These are phyloP conservation scores for Enhydra lutris DNA, from an alignment of 2,113 vertebrate genomes.

Conservation along the genomic window DNA sequence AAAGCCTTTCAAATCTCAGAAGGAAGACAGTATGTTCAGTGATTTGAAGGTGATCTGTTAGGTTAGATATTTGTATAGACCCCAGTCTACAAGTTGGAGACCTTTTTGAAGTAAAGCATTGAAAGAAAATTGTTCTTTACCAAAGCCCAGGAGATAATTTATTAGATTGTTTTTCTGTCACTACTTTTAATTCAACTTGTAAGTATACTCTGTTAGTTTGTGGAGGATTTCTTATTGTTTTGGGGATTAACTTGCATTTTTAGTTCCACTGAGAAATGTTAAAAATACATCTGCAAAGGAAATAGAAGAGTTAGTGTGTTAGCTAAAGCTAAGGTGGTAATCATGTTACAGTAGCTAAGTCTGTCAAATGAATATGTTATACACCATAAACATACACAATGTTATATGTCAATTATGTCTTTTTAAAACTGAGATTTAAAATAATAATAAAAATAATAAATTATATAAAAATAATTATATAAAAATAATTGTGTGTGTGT, in stretches of 20 bases:
- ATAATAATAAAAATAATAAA: too few species aligned
- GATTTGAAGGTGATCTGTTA: not conserved
- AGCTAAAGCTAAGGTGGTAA: not conserved
- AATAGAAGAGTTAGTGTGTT: not conserved
- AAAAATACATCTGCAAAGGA: not conserved
- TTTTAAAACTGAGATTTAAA: not conserved
- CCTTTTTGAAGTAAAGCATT: not conserved
- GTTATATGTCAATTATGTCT: not conserved
- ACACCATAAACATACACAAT: not conserved
- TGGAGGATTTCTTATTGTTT: not conserved
- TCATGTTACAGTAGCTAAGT: not conserved
- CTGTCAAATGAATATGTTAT: not conserved
- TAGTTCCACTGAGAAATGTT: slow-evolving; percentile 10
- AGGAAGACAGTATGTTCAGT: not conserved
- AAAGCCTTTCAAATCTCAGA: not conserved
- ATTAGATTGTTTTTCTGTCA: slow-evolving; percentile 21
- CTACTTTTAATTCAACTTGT: slow-evolving; percentile 43
- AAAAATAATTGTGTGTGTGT: too few species aligned
- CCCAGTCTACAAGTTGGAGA: not conserved
- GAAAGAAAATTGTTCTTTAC: slow-evolving; percentile 23
- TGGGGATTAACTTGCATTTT: not conserved
- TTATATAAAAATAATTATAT: too few species aligned
- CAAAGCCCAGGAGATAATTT: not conserved
- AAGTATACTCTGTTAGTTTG: not conserved
- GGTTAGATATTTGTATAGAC: not conserved